A percentile compares a stretch with the other conserved stretches of the same genome.
phyloP scores from a whole-genome alignment of 1,140 invertebrate species.

The Liolophura sinensis region DNA sequence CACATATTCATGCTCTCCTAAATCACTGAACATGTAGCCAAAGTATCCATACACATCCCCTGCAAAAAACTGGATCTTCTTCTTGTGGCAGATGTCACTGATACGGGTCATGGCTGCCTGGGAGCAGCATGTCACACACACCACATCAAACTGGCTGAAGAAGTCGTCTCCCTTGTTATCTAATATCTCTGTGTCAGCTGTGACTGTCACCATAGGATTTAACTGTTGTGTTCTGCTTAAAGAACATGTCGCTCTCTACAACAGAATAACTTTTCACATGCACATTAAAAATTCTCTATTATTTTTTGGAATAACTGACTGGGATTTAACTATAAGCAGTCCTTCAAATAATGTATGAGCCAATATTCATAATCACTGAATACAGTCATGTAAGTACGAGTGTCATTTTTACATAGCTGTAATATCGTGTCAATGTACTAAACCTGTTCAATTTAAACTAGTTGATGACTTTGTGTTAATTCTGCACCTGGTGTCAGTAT shows the following conservation, averaged over 20 bases:
- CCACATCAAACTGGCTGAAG: constrained; percentile 81
- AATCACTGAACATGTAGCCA: constrained; percentile 89
- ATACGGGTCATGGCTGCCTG: constrained; percentile 74
- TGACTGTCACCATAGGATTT: constrained; percentile 91
- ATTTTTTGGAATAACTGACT: neutral
- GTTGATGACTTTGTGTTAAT: no score
- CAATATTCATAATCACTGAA: neutral
- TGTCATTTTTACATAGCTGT: no score
- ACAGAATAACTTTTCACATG: constrained; percentile 35
- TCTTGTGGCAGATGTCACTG: constrained; percentile 77
- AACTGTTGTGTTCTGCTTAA: constrained; percentile 75
- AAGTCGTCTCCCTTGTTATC: constrained; percentile 69
- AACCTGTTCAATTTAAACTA: no score
- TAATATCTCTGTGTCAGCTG: constrained; percentile 68
- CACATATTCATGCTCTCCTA: constrained; percentile 82
- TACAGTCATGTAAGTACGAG: neutral
- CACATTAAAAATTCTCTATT: neutral
- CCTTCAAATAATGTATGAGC: no score
- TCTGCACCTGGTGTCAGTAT: no score
- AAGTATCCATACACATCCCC: constrained; percentile 93
- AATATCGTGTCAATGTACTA: no score
- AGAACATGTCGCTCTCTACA: constrained; percentile 82
- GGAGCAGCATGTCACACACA: constrained; percentile 78
- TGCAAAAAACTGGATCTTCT: constrained; percentile 83
- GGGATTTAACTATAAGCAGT: no score